Percentiles rank a stretch among this genome's conserved stretches.
phyloP scores from a whole-genome alignment of 37 sponge, comb jelly and placozoan genomes.

The Cladorhizidae sp. region DNA sequence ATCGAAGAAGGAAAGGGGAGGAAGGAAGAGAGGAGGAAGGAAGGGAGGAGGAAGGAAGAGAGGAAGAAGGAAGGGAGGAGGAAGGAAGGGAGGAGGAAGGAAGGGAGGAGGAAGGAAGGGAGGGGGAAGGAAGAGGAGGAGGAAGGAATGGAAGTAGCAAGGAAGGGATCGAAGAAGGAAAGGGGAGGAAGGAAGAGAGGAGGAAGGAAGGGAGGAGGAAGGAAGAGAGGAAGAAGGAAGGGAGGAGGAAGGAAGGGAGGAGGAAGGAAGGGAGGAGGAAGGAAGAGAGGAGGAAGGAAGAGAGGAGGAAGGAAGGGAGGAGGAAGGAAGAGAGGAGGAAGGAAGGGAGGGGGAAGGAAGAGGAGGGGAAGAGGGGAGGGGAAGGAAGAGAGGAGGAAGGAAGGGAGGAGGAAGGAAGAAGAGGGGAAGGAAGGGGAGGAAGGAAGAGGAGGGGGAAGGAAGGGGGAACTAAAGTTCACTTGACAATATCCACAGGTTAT shows the following conservation, averaged over 20 bases:
- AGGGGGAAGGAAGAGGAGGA: not conserved
- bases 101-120: not conserved
- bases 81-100: not conserved
- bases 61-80: not conserved
- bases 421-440: too few relatives aligned
- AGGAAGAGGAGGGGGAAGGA: too few relatives aligned
- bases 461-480: too few relatives aligned
- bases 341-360: not conserved
- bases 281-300: not conserved
- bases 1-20: too few relatives aligned
- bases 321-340: not conserved
- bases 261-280: not conserved
- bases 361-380: not conserved
- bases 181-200: conserved; percentile 1
- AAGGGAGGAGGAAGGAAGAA: too few relatives aligned
- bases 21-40: too few relatives aligned
- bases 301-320: not conserved
- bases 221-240: too few relatives aligned
- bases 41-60: not conserved
- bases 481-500: too few relatives aligned
- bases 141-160: not conserved
- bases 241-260: not conserved
- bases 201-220: not conserved
- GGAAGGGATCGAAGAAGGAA: not conserved
- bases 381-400: too few relatives aligned